Percentiles rank a stretch among this genome's conserved stretches.
Conservation (phyloP, 2,888 invertebrate genomes). For the Gari tellinella region DNA sequence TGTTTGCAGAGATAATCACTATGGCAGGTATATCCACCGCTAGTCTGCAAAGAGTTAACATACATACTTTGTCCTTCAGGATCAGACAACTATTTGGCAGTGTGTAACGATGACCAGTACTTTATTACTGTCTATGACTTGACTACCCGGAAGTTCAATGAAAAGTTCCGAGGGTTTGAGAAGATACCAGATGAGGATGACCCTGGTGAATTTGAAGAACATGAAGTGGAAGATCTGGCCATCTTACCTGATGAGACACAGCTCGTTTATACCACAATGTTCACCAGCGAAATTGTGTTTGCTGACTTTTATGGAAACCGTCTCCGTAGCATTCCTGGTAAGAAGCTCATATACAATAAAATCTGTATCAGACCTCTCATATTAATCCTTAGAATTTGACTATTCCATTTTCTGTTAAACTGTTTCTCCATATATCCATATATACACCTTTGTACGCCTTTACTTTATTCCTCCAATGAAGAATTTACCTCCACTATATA, state of each 20-base stretch:
- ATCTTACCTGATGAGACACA: constrained; percentile 52
- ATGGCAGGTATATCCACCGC: no score
- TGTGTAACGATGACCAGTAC: constrained; percentile 31
- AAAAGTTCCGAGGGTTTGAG: constrained; percentile 48
- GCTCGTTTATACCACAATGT: constrained; percentile 45
- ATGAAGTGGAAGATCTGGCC: constrained; percentile 50
- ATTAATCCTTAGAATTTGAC: no score
- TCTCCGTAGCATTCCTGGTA: constrained; percentile 47
- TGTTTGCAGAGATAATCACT: no score
- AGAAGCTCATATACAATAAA: neutral
- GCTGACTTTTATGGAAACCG: constrained; percentile 42
- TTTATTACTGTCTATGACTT: constrained; percentile 46
- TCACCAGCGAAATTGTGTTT: constrained; percentile 56
- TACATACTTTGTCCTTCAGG: no score
- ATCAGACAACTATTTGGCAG: constrained; percentile 21
- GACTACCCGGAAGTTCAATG: constrained; percentile 16
- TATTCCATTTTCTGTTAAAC: no score
- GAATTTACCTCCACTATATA: no score
- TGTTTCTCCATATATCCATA: no score
- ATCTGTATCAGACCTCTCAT: no score
- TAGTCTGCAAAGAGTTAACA: no score
- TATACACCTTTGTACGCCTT: no score
- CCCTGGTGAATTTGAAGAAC: constrained; percentile 49
- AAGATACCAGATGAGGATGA: constrained; percentile 22
- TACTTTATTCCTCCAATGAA: no score